Percentiles rank a stretch among this genome's conserved stretches.
These are phyloP conservation scores for Ovis aries DNA, from an alignment of 2,113 vertebrate genomes.

Conservation along the genomic window DNA sequence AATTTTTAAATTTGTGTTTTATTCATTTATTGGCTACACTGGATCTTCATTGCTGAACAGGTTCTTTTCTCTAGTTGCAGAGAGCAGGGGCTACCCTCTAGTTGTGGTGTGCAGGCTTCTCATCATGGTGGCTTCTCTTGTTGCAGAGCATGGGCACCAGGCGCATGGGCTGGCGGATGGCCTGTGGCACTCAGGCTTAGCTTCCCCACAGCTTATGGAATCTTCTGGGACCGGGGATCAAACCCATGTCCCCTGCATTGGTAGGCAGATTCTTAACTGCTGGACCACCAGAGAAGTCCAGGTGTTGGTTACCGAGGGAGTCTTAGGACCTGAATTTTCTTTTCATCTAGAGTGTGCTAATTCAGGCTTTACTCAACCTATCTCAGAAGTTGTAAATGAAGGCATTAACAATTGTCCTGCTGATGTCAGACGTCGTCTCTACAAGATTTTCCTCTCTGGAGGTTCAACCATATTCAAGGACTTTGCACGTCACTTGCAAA, in stretches of 20 bases:
- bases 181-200: background rate
- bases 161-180: rapidly evolving
- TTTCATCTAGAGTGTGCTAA: slow-evolving; percentile 90
- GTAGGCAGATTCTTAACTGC: background rate
- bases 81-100: background rate
- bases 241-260: background rate
- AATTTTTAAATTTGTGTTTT: background rate
- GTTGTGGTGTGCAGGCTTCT: background rate
- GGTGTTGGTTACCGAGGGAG: background rate
- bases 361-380: slow-evolving; percentile 96
- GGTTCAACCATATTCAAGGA: slow-evolving; percentile 99
- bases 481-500: slow-evolving; percentile 94
- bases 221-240: background rate
- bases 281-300: background rate
- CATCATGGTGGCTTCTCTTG: background rate
- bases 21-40: background rate
- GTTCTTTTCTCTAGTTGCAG: background rate
- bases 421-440: slow-evolving; percentile 94
- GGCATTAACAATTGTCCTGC: slow-evolving; percentile 99
- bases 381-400: slow-evolving; percentile 98
- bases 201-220: background rate
- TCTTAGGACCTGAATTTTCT: background rate
- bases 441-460: slow-evolving; percentile 96
- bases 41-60: background rate
- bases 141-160: background rate